Evolutionary conservation across 2,113 vertebrate species (phyloP), one percentile per base, ranked within the genome.

Genomic region (Oryzias celebensis): DNA sequence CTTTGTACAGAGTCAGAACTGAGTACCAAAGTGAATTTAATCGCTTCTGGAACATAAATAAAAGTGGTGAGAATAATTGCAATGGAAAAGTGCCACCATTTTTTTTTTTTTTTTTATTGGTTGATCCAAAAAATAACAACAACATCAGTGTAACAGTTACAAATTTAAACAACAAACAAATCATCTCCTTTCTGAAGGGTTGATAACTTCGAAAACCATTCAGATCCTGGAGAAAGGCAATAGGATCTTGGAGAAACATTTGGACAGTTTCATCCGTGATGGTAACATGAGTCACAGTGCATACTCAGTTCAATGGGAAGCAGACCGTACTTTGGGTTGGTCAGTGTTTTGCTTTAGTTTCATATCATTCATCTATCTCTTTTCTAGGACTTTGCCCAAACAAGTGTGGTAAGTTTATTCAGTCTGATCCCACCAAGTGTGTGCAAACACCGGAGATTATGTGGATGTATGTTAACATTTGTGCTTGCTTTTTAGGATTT

Each of bases 1-100:
- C 85, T 14, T 58, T 92, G 41, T 92, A 92, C 68, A 83, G 83
- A 77, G 88, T 59, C 50, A 78, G 70, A 53, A 90, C 89, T 4
- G 90, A 90, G 76, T 93, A 92, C 75, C 73, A 88, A 63, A 91
- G 64, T 74, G 90, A 91, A 78, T 90, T 90, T 54, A 17, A 81
- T 4, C 54, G 31, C 24, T 80, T 78, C 57, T 42, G 79, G 52
- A 58, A 77, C 52, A 36, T 4, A 3, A 0, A 14, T 1, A 18
- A 16, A 18, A 65, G 36, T 36, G 83, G 87, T 88, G 44, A 82
- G 81, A 56, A 61, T 28, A 1, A 5, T 28, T 28, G 5, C 26
- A 5, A 6, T 28, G 26, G 5, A 28, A 28, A 20, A 20, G 20
- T 20, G 20, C 20, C 20, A 20, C 20, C 20, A 20, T 20, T 20